Base-by-base conservation (phyloP, 2,113 vertebrate species). In the Empidonax alnorum region DNA sequence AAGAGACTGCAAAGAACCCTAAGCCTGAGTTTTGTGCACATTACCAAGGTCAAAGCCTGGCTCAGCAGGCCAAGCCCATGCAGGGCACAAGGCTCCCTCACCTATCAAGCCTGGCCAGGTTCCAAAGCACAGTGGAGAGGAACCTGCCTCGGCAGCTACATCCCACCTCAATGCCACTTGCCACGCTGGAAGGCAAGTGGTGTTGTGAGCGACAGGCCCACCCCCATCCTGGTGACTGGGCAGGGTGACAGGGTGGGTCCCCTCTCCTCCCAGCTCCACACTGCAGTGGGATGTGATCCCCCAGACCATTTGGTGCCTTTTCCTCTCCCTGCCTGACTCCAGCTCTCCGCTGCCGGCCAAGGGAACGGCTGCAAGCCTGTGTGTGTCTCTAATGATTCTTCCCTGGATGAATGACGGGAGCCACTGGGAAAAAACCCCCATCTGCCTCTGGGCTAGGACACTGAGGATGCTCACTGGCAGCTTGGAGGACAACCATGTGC, bases 271-370 rank as follows among this genome's bases (percentile, higher is more conserved):
- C 56, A 35, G 67, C 56, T 75, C 72, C 1, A 1, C 0, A 1
- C 24, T 37, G 12, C 18, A 74, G 10, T 18, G 10, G 49, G 61
- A 75, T 56, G 44, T 1, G 5, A 17, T 56, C 55, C 81, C 76
- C 2, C 12, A 50, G 20, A 77, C 66, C 61, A 41, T 63, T n/a
- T 65, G 55, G 39, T 89, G 61, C 42, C 46, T 83, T 23, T 46
- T 86, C 44, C 59, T 65, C 44, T 82, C 59, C 21, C 61, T 49
- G 66, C 49, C 55, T 93, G 59, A 59, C 84, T 93, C 78, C 69
- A 84, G 63, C 42, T 58, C 17, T 67, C 56, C 8, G 24, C 52
- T 47, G 78, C 58, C 20, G 52, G 84, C 63, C 94, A 72, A 71
- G 58, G 1, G 11, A 22, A 72, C 53, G 42, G 63, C 52, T 81